Base-by-base conservation (phyloP, 2,797 vertebrate species). In the Melanotaenia nigrans region DNA sequence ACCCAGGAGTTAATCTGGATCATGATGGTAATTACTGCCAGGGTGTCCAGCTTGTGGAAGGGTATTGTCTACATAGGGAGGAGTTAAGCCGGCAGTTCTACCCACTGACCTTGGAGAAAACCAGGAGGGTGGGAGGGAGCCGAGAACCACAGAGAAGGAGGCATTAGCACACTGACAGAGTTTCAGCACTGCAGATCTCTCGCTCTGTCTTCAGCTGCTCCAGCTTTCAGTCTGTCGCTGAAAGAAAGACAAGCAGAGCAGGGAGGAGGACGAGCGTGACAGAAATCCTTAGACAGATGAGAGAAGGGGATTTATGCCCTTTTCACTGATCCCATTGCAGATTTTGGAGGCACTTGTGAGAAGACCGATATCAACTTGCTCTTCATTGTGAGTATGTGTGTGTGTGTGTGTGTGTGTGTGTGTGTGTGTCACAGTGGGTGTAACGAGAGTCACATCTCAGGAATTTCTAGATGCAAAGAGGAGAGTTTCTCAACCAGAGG, bases 1-100 rank as follows among this genome's bases (percentile, higher is more conserved):
- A 87, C 75, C 83, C 82, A 70, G 73, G 85, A 88, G 88, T 90
- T 93, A 93, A 93, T 92, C 91, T 92, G 91, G 92, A 90, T 93
- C 88, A 90, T 83, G 83, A 79, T n/a, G 78, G 79, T 91, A 87
- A 89, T 91, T 89, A 90, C 81, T 73, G 73, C 68, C 79, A 33
- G 61, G 55, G 81, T 76, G 78, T 87, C 80, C 85, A 57, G 81
- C 74, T 73, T 75, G 78, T 61, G 55, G 68, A 70, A 75, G 45
- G 66, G 60, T 25, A 61, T 67, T 78, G 83, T 84, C 78, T 77
- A 68, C 7, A 33, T 61, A 58, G 79, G 90, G 89, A 86, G 88
- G 90, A 89, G 81, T 81, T 70, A 73, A 58, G 49, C 9, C 62
- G 71, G 60, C 79, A 18, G 40, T 71, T 88, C 79, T 85, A 75